phyloP scores from a whole-genome alignment of 2,113 vertebrate species.

The Rhea americana region DNA sequence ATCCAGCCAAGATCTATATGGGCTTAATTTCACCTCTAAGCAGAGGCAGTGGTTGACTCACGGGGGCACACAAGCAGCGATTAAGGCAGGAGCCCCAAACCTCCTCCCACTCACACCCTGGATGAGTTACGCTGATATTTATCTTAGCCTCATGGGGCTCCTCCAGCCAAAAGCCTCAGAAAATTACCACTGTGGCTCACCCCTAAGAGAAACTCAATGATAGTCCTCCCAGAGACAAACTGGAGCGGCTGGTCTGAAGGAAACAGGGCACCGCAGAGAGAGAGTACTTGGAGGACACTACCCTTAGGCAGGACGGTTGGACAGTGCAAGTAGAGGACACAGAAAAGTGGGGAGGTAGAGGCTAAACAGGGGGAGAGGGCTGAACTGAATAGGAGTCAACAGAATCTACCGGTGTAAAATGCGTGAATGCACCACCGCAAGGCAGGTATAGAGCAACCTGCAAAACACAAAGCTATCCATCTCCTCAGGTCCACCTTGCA shows the following conservation, averaged over 20 bases:
- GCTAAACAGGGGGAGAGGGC: background rate
- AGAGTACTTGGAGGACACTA: background rate
- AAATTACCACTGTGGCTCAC: slow-evolving; percentile 14
- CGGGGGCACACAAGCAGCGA: background rate
- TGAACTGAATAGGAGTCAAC: accelerated
- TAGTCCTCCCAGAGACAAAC: background rate
- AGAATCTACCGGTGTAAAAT: accelerated
- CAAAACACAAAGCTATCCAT: background rate
- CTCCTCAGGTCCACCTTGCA: background rate
- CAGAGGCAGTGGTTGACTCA: slow-evolving; percentile 26
- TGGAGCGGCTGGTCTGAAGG: background rate
- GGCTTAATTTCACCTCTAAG: background rate
- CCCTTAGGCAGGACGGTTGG: background rate
- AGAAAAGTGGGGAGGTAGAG: background rate
- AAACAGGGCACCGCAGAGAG: background rate
- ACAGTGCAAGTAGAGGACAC: background rate
- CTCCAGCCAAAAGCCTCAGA: background rate
- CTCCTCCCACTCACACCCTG: slow-evolving; percentile 51
- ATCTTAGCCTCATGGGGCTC: background rate
- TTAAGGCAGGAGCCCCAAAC: slow-evolving; percentile 8
- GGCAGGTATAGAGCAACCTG: accelerated
- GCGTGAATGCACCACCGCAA: accelerated
- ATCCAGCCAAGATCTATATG: background rate
- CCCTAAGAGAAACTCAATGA: background rate
- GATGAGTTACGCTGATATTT: slow-evolving; percentile 1